A percentile compares a stretch with the other conserved stretches of the same genome.
These are phyloP conservation scores for Noturus placidus DNA, from an alignment of 2,113 vertebrate genomes.

Conservation along the genomic window DNA sequence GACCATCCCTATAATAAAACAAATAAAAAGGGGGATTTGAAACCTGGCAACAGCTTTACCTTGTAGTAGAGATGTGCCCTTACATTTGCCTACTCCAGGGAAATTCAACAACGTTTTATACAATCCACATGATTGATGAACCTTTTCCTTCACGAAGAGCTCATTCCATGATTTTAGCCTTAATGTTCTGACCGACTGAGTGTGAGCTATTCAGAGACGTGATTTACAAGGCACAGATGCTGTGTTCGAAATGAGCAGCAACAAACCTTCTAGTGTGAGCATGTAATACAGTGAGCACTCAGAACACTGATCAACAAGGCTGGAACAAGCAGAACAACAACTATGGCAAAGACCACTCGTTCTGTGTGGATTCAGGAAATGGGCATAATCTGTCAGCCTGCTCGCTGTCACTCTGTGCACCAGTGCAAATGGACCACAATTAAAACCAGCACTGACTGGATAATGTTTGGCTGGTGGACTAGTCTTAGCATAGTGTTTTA, in stretches of 20 bases:
- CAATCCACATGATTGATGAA: not conserved
- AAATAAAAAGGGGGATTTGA: not conserved
- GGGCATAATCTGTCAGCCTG: not conserved
- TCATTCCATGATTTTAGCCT: not conserved
- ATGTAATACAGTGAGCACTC: not conserved
- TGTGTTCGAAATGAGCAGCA: not conserved
- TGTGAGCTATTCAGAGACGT: not conserved
- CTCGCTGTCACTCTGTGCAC: not conserved
- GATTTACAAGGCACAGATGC: constrained; percentile 12
- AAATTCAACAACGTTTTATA: not conserved
- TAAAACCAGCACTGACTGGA: not conserved
- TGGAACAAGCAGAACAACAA: not conserved
- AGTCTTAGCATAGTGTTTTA: not conserved
- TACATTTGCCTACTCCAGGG: not conserved
- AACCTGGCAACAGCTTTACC: not conserved
- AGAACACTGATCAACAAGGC: not conserved
- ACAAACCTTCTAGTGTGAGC: not conserved
- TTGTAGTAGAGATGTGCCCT: not conserved
- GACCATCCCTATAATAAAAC: not conserved
- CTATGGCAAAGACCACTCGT: not conserved
- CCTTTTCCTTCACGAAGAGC: not conserved
- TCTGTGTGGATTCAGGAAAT: not conserved
- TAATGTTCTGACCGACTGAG: not conserved
- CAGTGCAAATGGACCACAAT: not conserved
- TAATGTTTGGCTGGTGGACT: not conserved